Evolutionary conservation across 2,888 invertebrate species (phyloP), one percentile per base, ranked within the genome.

Genomic region (Hyposoter dolosus): DNA sequence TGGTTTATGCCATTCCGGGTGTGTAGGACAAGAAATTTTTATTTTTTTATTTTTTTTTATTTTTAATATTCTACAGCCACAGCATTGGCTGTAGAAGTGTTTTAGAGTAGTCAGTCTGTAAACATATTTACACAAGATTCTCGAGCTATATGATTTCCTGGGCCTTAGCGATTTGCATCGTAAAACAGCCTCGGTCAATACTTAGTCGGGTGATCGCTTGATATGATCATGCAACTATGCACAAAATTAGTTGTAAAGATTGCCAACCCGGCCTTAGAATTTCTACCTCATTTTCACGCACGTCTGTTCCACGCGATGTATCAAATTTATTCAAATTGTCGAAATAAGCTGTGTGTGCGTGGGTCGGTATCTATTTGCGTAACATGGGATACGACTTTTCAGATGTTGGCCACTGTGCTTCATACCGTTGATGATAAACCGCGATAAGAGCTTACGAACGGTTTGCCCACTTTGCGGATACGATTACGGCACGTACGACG

Each of bases 321-420:
- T 45, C 7, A 23, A 77, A 19, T 65, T 28, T 50, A 50, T 69
- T 69, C 82, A 80, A 45, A 74, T 81, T 86, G 43, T 63, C 50
- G 53, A 78, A 86, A 82, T 47, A 78, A 82, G 40, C 40, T 23
- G 35, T 71, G 63, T 66, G 69, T 53, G 35, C 71, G 53, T 81
- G 75, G 40, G 15, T 23, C 53, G 1, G 12, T 28, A 28, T 15
- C 6, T 75, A 32, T 72, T 19, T 35, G 28, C 56, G 65, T 19
- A 28, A 63, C 56, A 50, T 45, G 53, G 32, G 56, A 9, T 19
- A 74, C 10, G 47, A 60, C 63, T 53, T 80, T 85, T 83, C 83
- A 90, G 90, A 81, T 89, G 90, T 77, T 90, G 88, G 89, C 89
- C 90, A 68, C 88, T 91, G 78, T 90, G 89, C 60, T 88, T 89